Evolutionary conservation across 2,888 invertebrate genomes (phyloP).

Genomic region (Idaea aversata): DNA sequence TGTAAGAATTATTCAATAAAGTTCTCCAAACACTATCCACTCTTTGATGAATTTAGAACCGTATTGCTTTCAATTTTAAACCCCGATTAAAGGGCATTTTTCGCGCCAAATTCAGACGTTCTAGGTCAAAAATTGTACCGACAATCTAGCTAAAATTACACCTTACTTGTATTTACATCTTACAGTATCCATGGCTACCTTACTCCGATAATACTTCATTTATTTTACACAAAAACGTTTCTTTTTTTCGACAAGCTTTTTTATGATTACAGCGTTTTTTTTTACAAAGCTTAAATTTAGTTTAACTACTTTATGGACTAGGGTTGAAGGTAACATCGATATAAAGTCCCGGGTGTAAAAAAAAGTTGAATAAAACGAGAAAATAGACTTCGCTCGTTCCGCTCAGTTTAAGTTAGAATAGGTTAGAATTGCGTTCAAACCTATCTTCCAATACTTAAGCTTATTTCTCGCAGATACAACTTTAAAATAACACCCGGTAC

Average conservation of each 20-base stretch:
- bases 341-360: background rate
- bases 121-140: constrained; percentile 2
- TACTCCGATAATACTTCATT: constrained; percentile 30
- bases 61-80: background rate
- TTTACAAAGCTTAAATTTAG: constrained; percentile 61
- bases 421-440: background rate
- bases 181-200: constrained; percentile 45
- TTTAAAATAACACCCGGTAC: background rate
- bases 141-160: constrained; percentile 13
- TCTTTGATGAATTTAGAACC: background rate
- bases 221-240: constrained; percentile 37
- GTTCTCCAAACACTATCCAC: background rate
- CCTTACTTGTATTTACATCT: constrained; percentile 20
- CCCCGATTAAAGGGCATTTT: background rate
- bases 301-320: constrained; percentile 64
- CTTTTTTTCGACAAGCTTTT: constrained; percentile 26
- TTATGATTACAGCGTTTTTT: constrained; percentile 39
- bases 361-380: background rate
- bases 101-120: background rate
- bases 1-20: background rate
- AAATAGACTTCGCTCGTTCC: background rate
- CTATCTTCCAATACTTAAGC: background rate
- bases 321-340: constrained; percentile 61
- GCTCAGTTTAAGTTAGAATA: background rate
- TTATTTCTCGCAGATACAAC: too few species aligned